Conservation (phyloP, 2,888 invertebrate species). For the Tortrix viridana region DNA sequence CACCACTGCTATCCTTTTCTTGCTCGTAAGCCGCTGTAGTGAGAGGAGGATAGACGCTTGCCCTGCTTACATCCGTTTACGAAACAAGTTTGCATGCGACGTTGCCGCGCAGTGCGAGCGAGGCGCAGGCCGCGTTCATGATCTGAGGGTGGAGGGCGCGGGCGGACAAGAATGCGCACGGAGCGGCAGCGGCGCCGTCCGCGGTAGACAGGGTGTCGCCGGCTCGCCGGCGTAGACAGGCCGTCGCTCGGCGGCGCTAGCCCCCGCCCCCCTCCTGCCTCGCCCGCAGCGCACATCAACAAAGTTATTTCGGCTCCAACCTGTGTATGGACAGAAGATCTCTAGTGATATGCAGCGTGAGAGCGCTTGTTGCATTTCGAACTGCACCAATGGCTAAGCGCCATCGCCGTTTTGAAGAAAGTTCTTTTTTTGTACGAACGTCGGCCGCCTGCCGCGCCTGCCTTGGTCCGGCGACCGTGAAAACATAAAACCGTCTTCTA, state of each 20-base stretch:
- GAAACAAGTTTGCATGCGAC: constrained; percentile 87
- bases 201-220: constrained; percentile 98
- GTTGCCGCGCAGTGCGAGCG: constrained; percentile 82
- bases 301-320: constrained; percentile 79
- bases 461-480: constrained; percentile 77
- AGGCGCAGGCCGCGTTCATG: constrained; percentile 78
- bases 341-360: constrained; percentile 54
- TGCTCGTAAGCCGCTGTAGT: constrained; percentile 46
- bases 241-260: constrained; percentile 87
- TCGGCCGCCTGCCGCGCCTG: constrained; percentile 73
- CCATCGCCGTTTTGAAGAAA: constrained; percentile 83
- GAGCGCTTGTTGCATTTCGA: constrained; percentile 64
- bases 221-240: constrained; percentile 91
- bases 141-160: constrained; percentile 66
- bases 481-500: too few species aligned
- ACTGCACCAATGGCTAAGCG: constrained; percentile 65
- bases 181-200: constrained; percentile 89
- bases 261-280: constrained; percentile 55
- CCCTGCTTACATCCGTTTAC: constrained; percentile 88
- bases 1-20: constrained; percentile 73
- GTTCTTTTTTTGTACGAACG: constrained; percentile 78
- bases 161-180: constrained; percentile 82
- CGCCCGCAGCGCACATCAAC: constrained; percentile 79
- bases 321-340: constrained; percentile 65
- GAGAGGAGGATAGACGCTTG: constrained; percentile 63